Evolutionary conservation across 2,797 vertebrate genomes (phyloP), one percentile per base, ranked within the genome.

Genomic region (Danio choprae): DNA sequence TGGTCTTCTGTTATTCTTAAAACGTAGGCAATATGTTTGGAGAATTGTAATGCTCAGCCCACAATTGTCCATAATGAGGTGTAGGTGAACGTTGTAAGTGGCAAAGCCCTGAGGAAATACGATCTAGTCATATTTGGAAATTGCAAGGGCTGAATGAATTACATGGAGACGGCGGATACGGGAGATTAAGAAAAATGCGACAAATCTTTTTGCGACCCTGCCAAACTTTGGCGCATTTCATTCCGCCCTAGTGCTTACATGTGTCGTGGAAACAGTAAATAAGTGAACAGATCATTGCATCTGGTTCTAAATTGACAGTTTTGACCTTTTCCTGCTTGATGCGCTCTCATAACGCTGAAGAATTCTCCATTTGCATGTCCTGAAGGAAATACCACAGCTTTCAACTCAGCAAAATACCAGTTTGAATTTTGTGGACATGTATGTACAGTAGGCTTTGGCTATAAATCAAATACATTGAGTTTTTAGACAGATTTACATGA

Each of bases 1-100:
- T 20, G 15, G 43, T 75, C 69, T 69, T 64, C 63, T 44, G 63
- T 84, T 62, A 63, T 80, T 81, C 78, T 60, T 77, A 70, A 62
- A 70, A 79, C 16, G 18, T 46, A 20, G 48, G 55, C 65, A 60
- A 70, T 70, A 62, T 78, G 76, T 69, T 69, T 22, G 46, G 72
- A 59, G 74, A 70, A 81, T 71, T 75, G 69, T 65, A 69, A 56
- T n/a, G 50, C 63, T 70, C 18, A 56, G 68, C n/a, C 40, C 56
- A 60, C 63, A 69, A 65, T 55, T 38, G 60, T 46, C 16, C 50
- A 41, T 50, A 69, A 65, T 53, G 50, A 77, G 50, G 50, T 63
- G 63, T 63, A 75, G 64, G 60, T 69, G 46, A 55, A 73, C 18
- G 56, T 74, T 60, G 76, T 69, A 70, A 79, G 76, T 51, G 76